Base-by-base conservation (phyloP, 1,140 invertebrate species). In the Anagrus nilaparvatae region DNA sequence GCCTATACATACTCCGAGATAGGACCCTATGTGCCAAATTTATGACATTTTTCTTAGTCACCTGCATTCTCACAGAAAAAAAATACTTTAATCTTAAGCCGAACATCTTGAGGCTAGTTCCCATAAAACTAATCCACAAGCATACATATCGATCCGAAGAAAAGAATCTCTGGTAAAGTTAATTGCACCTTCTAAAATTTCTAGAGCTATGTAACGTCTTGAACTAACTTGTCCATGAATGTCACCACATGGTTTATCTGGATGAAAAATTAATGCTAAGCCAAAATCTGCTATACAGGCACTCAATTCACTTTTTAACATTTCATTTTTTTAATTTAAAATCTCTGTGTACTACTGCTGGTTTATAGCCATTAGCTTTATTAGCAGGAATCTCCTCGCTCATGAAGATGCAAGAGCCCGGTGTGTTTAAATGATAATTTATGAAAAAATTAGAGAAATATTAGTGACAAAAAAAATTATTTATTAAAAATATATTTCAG, bases 261-360 rank as follows among this genome's bases (percentile, higher is more conserved):
- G 81, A 54, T 93, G 83, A 67, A 97, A 98, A 47, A 94, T 82
- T 45, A 98, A 70, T 10, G 95, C 94, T 16, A 98, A 69, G 5
- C 95, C 95, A 71, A 99, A 98, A 70, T 99, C 96, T 40, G 93
- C 93, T 58, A 99, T 91, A 56, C 94, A 97, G 10, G 92, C 90
- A 29, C 85, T 89, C 61, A 97, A 70, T 63, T 98, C 89, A 20
- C 73, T 67, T 67, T 94, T 96, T 0, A 99, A 69, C 23, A 99
- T 69, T 25, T 99, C 93, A 70, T 99, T 99, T 69, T 96, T 96
- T 97, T 23, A 89, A 95, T 65, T 99, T 99, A 60, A 99, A 97
- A 71, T 99, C 96, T 32, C 96, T 69, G 67, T 99, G 95, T 4
- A 94, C 94, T 30, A 99, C 79, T 2, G 93, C 84, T 7, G 95